Conservation (phyloP, 2,888 invertebrate species). For the Marasmarcha lunaedactyla region DNA sequence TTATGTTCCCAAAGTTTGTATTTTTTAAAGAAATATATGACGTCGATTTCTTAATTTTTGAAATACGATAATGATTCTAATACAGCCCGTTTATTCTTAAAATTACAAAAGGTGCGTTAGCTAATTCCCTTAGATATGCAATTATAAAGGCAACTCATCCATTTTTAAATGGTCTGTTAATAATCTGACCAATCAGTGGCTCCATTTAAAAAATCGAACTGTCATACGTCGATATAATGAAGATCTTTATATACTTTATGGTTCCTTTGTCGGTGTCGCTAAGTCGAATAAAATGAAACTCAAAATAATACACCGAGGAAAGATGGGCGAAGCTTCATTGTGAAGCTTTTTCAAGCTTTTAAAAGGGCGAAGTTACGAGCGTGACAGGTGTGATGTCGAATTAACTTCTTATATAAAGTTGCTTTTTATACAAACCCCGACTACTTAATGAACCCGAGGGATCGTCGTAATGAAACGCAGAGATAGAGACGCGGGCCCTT, state of each 20-base stretch:
- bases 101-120: not conserved
- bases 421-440: constrained; percentile 56
- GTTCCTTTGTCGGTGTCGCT: constrained; percentile 44
- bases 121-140: constrained; percentile 25
- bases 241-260: constrained; percentile 50
- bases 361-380: constrained; percentile 60
- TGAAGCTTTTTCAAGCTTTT: constrained; percentile 55
- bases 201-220: constrained; percentile 50
- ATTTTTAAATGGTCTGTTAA: constrained; percentile 20
- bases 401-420: constrained; percentile 65
- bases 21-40: too few species aligned
- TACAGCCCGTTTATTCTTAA: not conserved
- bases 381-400: constrained; percentile 66
- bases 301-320: constrained; percentile 45
- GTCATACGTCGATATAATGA: constrained; percentile 55
- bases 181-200: constrained; percentile 32
- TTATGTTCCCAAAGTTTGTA: too few species aligned
- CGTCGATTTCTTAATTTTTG: too few species aligned
- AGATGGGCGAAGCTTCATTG: constrained; percentile 52
- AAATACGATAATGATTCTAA: not conserved
- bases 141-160: constrained; percentile 14
- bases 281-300: constrained; percentile 44
- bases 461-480: constrained; percentile 52
- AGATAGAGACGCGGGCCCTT: constrained; percentile 20
- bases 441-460: constrained; percentile 53